A percentile compares a stretch with the other conserved stretches of the same genome.
Evolutionary conservation across 2,888 invertebrate genomes (phyloP).

Genomic region (Sphinx pinastri): DNA sequence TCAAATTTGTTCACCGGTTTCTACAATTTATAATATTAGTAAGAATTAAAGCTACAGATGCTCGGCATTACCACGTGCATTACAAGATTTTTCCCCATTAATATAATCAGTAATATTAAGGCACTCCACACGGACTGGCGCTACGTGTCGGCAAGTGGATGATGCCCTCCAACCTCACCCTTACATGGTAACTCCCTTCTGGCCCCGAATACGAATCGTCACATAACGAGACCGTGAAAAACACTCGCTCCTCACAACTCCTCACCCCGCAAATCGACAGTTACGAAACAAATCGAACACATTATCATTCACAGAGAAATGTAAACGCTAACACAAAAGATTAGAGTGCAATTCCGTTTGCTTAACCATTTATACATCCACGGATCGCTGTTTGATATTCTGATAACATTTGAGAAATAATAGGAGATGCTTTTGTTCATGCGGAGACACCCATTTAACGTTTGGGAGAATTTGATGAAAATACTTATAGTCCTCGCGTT

Average conservation of each 20-base stretch:
- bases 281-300: constrained; percentile 49
- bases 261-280: constrained; percentile 53
- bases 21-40: no score
- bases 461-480: constrained; percentile 58
- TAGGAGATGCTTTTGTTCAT: constrained; percentile 64
- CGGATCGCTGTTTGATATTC: constrained; percentile 73
- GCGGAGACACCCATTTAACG: constrained; percentile 57
- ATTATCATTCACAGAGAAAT: constrained; percentile 44
- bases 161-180: constrained; percentile 50
- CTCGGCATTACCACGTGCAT: background rate
- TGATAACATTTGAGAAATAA: constrained; percentile 76
- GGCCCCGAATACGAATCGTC: constrained; percentile 77
- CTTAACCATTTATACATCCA: constrained; percentile 28
- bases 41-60: background rate
- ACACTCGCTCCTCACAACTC: constrained; percentile 74
- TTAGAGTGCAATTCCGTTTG: constrained; percentile 47
- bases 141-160: constrained; percentile 53
- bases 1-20: no score
- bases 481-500: constrained; percentile 48
- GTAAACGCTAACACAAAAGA: constrained; percentile 44
- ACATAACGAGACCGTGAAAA: constrained; percentile 77
- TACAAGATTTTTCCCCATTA: constrained; percentile 20
- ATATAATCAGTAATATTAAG: constrained; percentile 60
- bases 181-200: constrained; percentile 56
- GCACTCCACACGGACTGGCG: constrained; percentile 54